phyloP scores from a whole-genome alignment of 2,113 vertebrate species.

The Ceyx melanurus region DNA sequence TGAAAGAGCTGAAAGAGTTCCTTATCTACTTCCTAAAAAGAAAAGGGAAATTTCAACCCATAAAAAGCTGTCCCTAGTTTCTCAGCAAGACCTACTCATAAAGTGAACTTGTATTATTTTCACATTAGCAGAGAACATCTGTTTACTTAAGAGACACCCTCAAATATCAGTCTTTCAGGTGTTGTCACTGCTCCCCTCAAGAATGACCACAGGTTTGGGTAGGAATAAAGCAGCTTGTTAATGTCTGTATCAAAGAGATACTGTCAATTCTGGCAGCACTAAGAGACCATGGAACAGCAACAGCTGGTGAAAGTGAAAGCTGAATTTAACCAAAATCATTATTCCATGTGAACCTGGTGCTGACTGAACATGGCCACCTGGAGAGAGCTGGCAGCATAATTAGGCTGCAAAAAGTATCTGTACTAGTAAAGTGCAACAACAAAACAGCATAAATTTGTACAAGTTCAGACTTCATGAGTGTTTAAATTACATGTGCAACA shows the following conservation, averaged over 20 bases:
- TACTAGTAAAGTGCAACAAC: rapidly evolving
- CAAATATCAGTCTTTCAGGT: not conserved
- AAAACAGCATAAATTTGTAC: not conserved
- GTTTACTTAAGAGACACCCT: not conserved
- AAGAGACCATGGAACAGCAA: not conserved
- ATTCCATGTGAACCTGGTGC: not conserved
- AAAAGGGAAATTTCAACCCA: not conserved
- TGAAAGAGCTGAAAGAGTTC: not conserved
- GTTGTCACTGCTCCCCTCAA: not conserved
- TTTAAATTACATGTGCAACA: not conserved
- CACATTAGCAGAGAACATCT: not conserved
- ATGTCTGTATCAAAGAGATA: not conserved
- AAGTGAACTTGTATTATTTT: not conserved
- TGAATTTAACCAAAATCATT: not conserved
- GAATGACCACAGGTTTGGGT: not conserved
- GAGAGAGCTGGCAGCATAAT: not conserved
- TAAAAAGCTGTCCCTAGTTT: not conserved
- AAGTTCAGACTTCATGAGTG: not conserved
- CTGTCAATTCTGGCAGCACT: rapidly evolving
- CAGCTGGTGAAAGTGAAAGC: not conserved
- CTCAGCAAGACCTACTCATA: not conserved
- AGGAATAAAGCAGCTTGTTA: not conserved
- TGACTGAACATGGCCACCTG: not conserved
- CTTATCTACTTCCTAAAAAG: not conserved
- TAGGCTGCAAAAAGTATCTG: not conserved